Evolutionary conservation across 2,888 invertebrate genomes (phyloP).

Genomic region (Tanytarsus gracilentus): DNA sequence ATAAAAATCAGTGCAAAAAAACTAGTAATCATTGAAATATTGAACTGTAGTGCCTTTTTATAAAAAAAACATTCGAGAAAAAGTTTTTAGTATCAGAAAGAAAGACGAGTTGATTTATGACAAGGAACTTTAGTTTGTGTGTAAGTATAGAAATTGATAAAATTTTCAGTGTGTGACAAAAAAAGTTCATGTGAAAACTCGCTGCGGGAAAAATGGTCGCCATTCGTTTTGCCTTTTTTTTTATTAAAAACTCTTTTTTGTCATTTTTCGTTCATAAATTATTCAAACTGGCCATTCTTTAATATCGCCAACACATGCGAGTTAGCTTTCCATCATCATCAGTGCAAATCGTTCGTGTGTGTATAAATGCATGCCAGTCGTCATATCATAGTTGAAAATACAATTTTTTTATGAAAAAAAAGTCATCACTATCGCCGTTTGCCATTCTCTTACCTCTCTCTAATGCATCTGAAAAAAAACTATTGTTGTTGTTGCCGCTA

Average conservation of each 20-base stretch:
- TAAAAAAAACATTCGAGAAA: not conserved
- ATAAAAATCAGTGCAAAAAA: no score
- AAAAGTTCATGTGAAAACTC: no score
- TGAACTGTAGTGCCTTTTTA: not conserved
- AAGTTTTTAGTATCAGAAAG: not conserved
- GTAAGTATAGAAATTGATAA: no score
- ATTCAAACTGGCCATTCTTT: conserved; percentile 7
- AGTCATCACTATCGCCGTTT: no score
- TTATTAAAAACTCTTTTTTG: not conserved
- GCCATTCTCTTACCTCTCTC: not conserved
- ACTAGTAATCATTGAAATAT: no score
- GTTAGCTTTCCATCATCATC: no score
- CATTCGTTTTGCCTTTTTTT: no score
- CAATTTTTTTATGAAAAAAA: no score
- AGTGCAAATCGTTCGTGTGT: not conserved
- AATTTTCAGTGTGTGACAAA: no score
- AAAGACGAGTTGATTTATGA: not conserved
- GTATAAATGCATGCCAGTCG: no score
- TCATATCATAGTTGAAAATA: no score
- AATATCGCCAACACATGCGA: no score
- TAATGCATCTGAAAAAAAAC: not conserved
- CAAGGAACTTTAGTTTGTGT: not conserved
- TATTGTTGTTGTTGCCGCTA: not conserved
- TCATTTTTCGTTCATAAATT: conserved; percentile 11
- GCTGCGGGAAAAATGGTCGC: conserved; percentile 10